Percentiles rank a stretch among this genome's conserved stretches.
Conservation (phyloP, 2,797 vertebrate genomes). For the Spheniscus humboldti region DNA sequence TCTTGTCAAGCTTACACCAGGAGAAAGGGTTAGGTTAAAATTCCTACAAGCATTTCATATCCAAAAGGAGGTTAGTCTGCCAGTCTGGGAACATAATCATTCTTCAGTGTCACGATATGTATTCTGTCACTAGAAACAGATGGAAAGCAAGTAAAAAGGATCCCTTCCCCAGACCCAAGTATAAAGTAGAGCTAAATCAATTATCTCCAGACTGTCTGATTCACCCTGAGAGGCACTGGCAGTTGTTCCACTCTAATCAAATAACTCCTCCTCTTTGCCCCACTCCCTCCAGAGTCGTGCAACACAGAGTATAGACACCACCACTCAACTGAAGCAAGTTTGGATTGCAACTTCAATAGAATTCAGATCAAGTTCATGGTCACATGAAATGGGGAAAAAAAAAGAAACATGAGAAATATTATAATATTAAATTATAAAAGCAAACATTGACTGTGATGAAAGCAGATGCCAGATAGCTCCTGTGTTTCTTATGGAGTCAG, state of each 20-base stretch:
- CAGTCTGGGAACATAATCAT: neutral
- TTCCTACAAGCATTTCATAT: neutral
- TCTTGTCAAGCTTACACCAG: neutral
- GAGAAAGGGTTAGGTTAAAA: neutral
- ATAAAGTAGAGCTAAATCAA: neutral
- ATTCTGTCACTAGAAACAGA: neutral
- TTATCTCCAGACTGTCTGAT: neutral
- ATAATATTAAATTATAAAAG: neutral
- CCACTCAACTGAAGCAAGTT: neutral
- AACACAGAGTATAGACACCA: neutral
- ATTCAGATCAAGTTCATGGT: neutral
- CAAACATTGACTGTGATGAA: neutral
- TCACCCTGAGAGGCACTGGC: neutral
- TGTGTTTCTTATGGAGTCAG: neutral
- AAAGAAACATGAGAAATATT: neutral
- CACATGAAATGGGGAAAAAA: neutral
- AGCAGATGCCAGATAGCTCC: neutral
- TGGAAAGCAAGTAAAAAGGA: neutral
- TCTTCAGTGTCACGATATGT: neutral
- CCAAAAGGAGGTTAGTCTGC: neutral
- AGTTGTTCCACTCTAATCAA: neutral
- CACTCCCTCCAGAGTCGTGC: neutral
- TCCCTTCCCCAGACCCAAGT: neutral
- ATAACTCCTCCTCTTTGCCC: neutral
- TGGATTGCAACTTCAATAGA: neutral